Conservation (phyloP, 2,797 vertebrate species). For the Meda fulgida region DNA sequence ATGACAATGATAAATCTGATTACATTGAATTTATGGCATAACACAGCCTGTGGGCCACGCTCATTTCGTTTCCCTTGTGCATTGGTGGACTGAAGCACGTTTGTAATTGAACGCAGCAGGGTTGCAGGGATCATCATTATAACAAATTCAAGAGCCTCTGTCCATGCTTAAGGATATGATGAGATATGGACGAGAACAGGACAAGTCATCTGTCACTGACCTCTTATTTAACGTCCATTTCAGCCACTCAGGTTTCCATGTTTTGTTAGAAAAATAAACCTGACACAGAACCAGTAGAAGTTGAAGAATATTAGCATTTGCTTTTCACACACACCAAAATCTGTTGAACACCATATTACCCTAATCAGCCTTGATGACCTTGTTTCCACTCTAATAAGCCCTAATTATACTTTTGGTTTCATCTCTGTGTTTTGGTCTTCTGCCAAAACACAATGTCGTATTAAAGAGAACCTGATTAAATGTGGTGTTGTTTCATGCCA, state of each 20-base stretch:
- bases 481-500: slow-evolving; percentile 30
- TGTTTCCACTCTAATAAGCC: slow-evolving; percentile 30
- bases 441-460: slow-evolving; percentile 6
- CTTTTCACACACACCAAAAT: background rate
- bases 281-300: background rate
- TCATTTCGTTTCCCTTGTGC: background rate
- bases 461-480: slow-evolving; percentile 38
- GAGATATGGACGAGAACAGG: background rate
- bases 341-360: slow-evolving; percentile 20
- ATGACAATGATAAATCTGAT: slow-evolving; percentile 14
- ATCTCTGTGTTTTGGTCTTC: slow-evolving; percentile 1
- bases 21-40: background rate
- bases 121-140: background rate
- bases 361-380: slow-evolving; percentile 18
- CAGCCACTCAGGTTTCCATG: background rate
- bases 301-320: slow-evolving; percentile 16
- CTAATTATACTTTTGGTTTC: slow-evolving; percentile 21
- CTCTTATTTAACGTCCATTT: background rate
- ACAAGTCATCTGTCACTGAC: slow-evolving; percentile 12
- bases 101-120: background rate
- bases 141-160: background rate
- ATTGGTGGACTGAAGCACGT: background rate
- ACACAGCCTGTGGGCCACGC: background rate
- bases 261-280: background rate
- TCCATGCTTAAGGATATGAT: slow-evolving; percentile 5